Conservation (phyloP, 92 coral and sea anemone species). For the Epizoanthus illoricatus region DNA sequence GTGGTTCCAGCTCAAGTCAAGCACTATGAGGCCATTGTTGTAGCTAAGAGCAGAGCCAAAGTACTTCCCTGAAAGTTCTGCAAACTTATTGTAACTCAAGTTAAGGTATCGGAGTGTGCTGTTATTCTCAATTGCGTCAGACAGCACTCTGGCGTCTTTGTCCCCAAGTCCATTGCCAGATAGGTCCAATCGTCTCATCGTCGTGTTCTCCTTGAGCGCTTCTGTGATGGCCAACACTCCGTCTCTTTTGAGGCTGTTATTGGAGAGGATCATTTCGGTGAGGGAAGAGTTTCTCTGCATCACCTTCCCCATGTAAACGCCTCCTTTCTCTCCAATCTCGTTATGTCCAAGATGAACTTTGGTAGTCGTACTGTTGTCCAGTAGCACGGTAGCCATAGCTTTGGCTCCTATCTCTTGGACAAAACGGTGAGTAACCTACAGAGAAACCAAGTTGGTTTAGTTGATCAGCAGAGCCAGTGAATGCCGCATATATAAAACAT, state of each 20-base stretch:
- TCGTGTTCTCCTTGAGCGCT: slow-evolving; percentile 67
- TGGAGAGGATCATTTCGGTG: slow-evolving; percentile 75
- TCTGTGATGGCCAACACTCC: slow-evolving; percentile 69
- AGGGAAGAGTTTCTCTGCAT: slow-evolving; percentile 63
- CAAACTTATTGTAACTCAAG: slow-evolving; percentile 80
- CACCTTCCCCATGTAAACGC: slow-evolving; percentile 73
- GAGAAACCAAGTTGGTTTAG: no score
- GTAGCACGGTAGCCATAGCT: slow-evolving; percentile 74
- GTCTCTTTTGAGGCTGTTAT: slow-evolving; percentile 72
- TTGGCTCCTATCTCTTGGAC: slow-evolving; percentile 67
- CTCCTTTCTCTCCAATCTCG: slow-evolving; percentile 66
- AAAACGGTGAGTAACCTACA: slow-evolving; percentile 72
- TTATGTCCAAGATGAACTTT: slow-evolving; percentile 70
- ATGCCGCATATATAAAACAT: no score
- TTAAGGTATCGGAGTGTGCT: slow-evolving; percentile 64
- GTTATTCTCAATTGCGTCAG: slow-evolving; percentile 82
- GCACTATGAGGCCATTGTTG: slow-evolving; percentile 73
- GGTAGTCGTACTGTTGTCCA: slow-evolving; percentile 57
- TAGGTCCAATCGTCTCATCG: slow-evolving; percentile 67
- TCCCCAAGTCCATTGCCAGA: slow-evolving; percentile 83
- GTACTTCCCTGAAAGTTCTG: slow-evolving; percentile 74
- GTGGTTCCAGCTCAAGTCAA: slow-evolving; percentile 81
- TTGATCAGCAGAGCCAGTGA: no score
- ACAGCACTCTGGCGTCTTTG: slow-evolving; percentile 72
- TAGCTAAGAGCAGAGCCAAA: slow-evolving; percentile 76